Evolutionary conservation across 2,888 invertebrate species (phyloP).

Genomic region (Hoplodrina blanda): DNA sequence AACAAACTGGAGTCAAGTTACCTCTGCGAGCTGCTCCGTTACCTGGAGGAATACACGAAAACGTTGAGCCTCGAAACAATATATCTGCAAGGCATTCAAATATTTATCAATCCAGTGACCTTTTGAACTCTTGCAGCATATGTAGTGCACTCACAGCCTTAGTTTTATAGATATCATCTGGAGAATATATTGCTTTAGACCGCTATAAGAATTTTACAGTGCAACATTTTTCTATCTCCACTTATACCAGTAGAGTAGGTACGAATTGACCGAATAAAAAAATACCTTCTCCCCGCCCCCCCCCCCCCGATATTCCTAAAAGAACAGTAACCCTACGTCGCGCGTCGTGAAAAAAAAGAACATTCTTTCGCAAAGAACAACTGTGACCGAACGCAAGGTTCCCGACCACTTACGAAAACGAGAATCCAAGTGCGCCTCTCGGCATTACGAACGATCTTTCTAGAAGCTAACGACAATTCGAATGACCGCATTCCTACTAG

Average conservation of each 20-base stretch:
- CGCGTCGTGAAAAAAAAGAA: conserved; percentile 24
- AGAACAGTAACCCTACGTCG: conserved; percentile 4
- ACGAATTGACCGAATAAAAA: conserved; percentile 18
- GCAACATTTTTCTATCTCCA: conserved; percentile 22
- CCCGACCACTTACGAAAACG: conserved; percentile 47
- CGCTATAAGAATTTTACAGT: conserved; percentile 37
- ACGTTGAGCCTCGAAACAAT: conserved; percentile 14
- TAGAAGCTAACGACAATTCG: conserved; percentile 55
- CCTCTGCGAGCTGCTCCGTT: neutral
- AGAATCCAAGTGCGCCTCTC: conserved; percentile 50
- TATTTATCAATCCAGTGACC: conserved; percentile 27
- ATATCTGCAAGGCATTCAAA: conserved; percentile 29
- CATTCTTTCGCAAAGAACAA: conserved; percentile 32
- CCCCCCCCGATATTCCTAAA: conserved; percentile 12
- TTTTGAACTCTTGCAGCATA: conserved; percentile 17
- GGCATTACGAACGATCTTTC: conserved; percentile 47
- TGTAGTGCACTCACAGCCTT: conserved; percentile 12
- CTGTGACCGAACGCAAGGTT: conserved; percentile 38
- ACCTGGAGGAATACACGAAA: neutral
- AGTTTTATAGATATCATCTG: conserved; percentile 30
- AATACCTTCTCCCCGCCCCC: too few relatives aligned
- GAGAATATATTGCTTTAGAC: conserved; percentile 26
- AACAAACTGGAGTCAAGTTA: conserved; percentile 28
- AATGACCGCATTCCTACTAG: conserved; percentile 51
- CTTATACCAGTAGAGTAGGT: neutral